Conservation (phyloP, 2,113 vertebrate species). For the Caranx ignobilis region DNA sequence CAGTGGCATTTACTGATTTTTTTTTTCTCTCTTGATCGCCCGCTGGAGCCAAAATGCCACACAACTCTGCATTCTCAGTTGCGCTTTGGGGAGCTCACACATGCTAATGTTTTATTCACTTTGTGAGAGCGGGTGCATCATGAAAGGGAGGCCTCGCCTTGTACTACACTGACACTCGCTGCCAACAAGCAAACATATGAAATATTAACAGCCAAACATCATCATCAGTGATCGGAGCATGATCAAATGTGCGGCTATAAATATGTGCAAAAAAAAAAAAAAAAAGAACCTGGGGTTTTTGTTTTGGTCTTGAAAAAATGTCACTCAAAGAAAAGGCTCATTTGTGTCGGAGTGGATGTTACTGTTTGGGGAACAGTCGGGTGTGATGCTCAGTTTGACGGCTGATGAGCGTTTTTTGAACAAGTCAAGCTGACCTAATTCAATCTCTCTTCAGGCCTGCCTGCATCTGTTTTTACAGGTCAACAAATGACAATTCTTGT, state of each 20-base stretch:
- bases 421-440: slow-evolving; percentile 61
- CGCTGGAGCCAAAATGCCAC: slow-evolving; percentile 73
- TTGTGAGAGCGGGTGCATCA: slow-evolving; percentile 72
- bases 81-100: slow-evolving; percentile 55
- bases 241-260: slow-evolving; percentile 50
- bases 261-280: slow-evolving; percentile 18
- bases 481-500: slow-evolving; percentile 31
- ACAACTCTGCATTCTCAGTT: slow-evolving; percentile 52
- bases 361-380: slow-evolving; percentile 8
- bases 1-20: slow-evolving; percentile 67
- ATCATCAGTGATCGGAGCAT: slow-evolving; percentile 61
- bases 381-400: slow-evolving; percentile 24
- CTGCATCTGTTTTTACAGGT: slow-evolving; percentile 53
- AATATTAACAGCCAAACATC: slow-evolving; percentile 81
- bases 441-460: slow-evolving; percentile 31
- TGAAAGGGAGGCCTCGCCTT: slow-evolving; percentile 73
- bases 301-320: neutral
- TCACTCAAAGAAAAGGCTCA: neutral
- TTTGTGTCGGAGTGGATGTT: slow-evolving; percentile 4
- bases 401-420: slow-evolving; percentile 51
- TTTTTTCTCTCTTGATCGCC: slow-evolving; percentile 49
- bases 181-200: slow-evolving; percentile 79
- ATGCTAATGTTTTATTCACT: slow-evolving; percentile 86
- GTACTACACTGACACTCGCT: slow-evolving; percentile 71
- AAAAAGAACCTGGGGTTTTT: neutral